Conservation (phyloP, 2,888 invertebrate genomes). For the Meghimatium bilineatum region DNA sequence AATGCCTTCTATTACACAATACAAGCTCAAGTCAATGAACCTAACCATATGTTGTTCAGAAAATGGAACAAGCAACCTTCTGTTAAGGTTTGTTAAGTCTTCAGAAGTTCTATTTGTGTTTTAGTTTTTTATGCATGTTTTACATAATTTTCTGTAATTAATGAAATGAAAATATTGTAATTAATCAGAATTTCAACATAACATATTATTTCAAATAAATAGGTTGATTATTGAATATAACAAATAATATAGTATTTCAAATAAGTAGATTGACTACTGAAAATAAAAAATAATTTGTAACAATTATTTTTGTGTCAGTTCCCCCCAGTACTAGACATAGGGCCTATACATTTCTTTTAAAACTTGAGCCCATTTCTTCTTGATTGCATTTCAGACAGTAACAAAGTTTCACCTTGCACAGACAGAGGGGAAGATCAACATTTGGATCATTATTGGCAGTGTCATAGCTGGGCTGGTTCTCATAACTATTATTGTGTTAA, state of each 20-base stretch:
- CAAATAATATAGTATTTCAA: too few relatives aligned
- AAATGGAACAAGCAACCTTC: neutral
- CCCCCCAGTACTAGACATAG: neutral
- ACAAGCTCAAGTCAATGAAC: neutral
- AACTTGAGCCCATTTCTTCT: neutral
- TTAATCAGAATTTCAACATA: too few relatives aligned
- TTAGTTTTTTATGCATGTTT: too few relatives aligned
- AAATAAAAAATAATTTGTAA: too few relatives aligned
- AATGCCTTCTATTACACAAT: slow-evolving; percentile 2
- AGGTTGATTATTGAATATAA: too few relatives aligned
- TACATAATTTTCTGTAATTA: too few relatives aligned
- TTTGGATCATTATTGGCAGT: slow-evolving; percentile 52
- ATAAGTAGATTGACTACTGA: too few relatives aligned
- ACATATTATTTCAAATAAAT: too few relatives aligned
- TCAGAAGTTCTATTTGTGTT: too few relatives aligned
- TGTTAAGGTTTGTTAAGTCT: slow-evolving; percentile 10
- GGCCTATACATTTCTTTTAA: too few relatives aligned
- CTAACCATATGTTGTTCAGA: slow-evolving; percentile 10
- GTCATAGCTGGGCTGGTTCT: slow-evolving; percentile 49
- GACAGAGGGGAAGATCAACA: slow-evolving; percentile 45
- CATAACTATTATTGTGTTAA: slow-evolving; percentile 42
- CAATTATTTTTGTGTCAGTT: neutral
- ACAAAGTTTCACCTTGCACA: slow-evolving; percentile 41
- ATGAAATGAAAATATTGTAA: too few relatives aligned
- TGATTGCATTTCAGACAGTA: slow-evolving; percentile 20